These are phyloP conservation scores for Solenodon paradoxus DNA, from an alignment of 2,113 vertebrate genomes.

Conservation along the genomic window DNA sequence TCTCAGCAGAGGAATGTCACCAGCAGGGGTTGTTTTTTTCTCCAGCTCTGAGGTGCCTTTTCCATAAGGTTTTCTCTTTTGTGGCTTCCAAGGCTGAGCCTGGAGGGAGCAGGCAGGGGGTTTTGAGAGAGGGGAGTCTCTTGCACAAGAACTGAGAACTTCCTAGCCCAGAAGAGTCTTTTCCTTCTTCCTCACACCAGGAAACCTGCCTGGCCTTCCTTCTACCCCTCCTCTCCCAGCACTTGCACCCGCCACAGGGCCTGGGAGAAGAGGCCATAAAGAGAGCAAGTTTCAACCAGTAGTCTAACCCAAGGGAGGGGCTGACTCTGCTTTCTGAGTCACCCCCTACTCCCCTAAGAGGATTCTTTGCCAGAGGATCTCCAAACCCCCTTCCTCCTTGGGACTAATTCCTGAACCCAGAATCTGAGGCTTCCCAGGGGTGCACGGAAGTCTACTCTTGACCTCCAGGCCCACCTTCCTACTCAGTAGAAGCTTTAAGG, in stretches of 20 bases:
- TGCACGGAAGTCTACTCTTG: background rate
- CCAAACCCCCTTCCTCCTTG: background rate
- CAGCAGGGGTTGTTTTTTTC: slow-evolving; percentile 36
- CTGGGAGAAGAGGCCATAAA: background rate
- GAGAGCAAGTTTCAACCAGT: background rate
- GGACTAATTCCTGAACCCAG: background rate
- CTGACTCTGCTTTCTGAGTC: background rate
- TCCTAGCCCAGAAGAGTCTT: no score
- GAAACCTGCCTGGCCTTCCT: background rate
- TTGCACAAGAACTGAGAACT: no score
- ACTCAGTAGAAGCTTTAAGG: background rate
- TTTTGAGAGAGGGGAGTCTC: background rate
- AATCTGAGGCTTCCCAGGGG: no score
- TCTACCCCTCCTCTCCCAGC: background rate
- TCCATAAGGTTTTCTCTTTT: slow-evolving; percentile 38
- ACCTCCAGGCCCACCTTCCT: background rate
- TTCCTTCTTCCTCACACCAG: background rate
- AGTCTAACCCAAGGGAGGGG: background rate
- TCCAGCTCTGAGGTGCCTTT: background rate
- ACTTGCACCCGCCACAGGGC: background rate
- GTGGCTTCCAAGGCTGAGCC: background rate
- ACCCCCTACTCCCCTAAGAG: no score
- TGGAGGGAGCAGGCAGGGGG: background rate
- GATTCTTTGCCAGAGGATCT: background rate
- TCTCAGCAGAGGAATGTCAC: slow-evolving; percentile 27